Evolutionary conservation across 2,888 invertebrate species (phyloP), one percentile per base, ranked within the genome.

Genomic region (Atrina japonica): DNA sequence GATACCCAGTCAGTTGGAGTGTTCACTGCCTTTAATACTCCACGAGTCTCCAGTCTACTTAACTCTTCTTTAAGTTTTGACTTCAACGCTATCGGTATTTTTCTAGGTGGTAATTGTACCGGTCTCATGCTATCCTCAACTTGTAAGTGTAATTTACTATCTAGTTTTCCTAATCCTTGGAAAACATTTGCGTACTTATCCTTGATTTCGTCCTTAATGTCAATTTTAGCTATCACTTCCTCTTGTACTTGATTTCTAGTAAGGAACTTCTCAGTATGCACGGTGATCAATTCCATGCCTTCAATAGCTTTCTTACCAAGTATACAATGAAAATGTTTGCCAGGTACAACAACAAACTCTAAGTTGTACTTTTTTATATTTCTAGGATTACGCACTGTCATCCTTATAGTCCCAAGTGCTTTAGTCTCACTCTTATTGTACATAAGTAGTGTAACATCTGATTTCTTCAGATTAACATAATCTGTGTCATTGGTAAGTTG

Each of bases 1-100:
- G 74, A 74, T 16, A 76, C 65, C 78, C 78, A 76, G 40, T 73
- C 74, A 40, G 76, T 78, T 25, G 73, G 74, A 41, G n/a, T 47
- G 9, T 40, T 47, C 7, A 70, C 66, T 41, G 41, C 61, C 3
- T 41, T 29, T 14, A 73, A 74, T 0, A 76, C 25, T 23, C 58
- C 23, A 16, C 29, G 30, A 25, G 59, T 45, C 30, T 53, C 30
- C 35, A 73, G 25, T n/a, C 55, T n/a, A n/a, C 61, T 7, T 7
- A 77, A 47, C 40, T 77, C 75, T 11, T 30, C 18, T 55, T 71
- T 70, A 11, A 77, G 35, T 40, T 68, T 58, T 21, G 29, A 35
- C 16, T 67, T 69, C 3, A 70, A 2, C 5, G 60, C 59, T 27
- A 73, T 47, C 1, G 75, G 73, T 3, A 75, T 64, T 45, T 65